Base-by-base conservation (phyloP, 2,113 vertebrate species). In the Chroicocephalus ridibundus region DNA sequence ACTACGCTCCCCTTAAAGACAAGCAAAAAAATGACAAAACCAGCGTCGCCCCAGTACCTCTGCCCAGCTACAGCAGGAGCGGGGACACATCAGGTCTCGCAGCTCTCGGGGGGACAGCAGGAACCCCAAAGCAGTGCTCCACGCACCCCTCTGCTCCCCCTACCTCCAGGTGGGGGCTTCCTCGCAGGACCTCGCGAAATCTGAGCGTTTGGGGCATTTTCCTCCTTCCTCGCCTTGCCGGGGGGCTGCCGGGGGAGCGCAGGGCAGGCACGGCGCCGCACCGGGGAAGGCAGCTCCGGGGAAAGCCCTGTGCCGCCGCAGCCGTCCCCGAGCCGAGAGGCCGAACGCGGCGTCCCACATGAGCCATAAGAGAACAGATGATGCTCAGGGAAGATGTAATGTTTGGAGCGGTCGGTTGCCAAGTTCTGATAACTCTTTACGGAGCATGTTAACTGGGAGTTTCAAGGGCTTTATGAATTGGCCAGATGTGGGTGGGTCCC, bases 401-500 rank as follows among this genome's bases (percentile, higher is more conserved):
- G 70, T 15, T 90, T 92, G 96, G 96, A 95, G 91, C 82, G 17
- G 38, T 7, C 3, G 8, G 46, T 11, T 96, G 93, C 93, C 94
- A 93, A 88, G 14, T 34, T 16, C 47, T 34, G 93, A 42, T 64
- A 64, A 77, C 49, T 86, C 83, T 7, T 85, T 57, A 31, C 19
- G 65, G 88, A 96, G 88, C 87, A 5, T 8, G 42, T 2, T 81
- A 64, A 5, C 42, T 16, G 93, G 60, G 94, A 92, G 69, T 57
- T 96, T 21, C 51, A 24, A 81, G 89, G 68, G 60, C 31, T 95
- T 81, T 40, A 52, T 8, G 71, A n/a, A 91, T 5, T 11, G 18
- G 86, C 75, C 96, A 96, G 90, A 93, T 84, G 87, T 51, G 94
- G 95, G 92, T 89, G 92, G 92, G 62, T 82, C 92, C 77, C 74